Conservation (phyloP, 2,888 invertebrate species). For the Mythimna vitellina region DNA sequence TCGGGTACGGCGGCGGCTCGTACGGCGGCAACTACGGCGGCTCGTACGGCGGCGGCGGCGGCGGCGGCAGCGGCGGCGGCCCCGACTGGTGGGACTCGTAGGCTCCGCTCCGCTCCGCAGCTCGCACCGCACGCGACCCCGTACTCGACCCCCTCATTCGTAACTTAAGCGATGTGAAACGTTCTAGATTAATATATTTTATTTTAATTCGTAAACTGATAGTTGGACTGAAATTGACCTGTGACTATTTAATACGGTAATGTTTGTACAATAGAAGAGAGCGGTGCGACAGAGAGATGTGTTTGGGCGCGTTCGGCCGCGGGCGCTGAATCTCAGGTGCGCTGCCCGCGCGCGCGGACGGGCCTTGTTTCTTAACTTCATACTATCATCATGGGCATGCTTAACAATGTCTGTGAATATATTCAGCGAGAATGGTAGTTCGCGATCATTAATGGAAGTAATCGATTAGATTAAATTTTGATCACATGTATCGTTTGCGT, state of each 20-base stretch:
- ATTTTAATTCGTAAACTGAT: constrained; percentile 73
- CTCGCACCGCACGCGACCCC: constrained; percentile 65
- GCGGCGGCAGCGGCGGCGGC: constrained; percentile 86
- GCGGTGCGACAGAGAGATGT: constrained; percentile 74
- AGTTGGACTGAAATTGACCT: constrained; percentile 85
- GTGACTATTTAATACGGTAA: constrained; percentile 76
- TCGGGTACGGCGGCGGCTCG: constrained; percentile 83
- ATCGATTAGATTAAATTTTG: constrained; percentile 78
- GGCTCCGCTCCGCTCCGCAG: constrained; percentile 62
- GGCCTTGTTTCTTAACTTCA: constrained; percentile 62
- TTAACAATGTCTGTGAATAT: constrained; percentile 68
- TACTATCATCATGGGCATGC: constrained; percentile 63
- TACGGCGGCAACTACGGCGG: constrained; percentile 88
- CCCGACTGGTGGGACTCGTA: constrained; percentile 89
- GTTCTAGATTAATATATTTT: constrained; percentile 73
- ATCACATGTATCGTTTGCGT: constrained; percentile 76
- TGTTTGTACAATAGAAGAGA: constrained; percentile 73
- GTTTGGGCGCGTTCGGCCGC: constrained; percentile 64
- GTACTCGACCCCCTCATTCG: constrained; percentile 61
- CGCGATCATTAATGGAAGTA: constrained; percentile 70
- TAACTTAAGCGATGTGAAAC: constrained; percentile 73
- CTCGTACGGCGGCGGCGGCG: constrained; percentile 86
- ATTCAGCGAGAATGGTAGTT: constrained; percentile 69
- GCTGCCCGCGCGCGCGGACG: constrained; percentile 69
- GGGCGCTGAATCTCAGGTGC: constrained; percentile 86